phyloP scores from a whole-genome alignment of 2,888 invertebrate genomes.

The Villa cingulata region DNA sequence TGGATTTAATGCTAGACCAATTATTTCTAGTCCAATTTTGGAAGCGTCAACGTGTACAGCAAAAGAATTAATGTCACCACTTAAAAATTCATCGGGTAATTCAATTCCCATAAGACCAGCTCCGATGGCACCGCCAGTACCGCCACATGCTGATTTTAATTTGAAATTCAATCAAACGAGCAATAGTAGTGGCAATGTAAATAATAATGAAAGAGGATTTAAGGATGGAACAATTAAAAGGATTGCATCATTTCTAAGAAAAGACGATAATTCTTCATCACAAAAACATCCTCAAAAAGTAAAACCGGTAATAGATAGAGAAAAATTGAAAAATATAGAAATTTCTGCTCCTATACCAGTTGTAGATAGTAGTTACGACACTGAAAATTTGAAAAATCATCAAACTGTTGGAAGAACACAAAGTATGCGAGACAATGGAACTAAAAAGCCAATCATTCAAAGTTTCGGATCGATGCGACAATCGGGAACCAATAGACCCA shows the following conservation, averaged over 20 bases:
- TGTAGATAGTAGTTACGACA: slow-evolving; percentile 34
- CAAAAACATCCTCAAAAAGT: slow-evolving; percentile 49
- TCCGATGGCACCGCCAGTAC: slow-evolving; percentile 40
- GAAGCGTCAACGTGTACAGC: slow-evolving; percentile 71
- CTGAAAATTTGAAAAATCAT: slow-evolving; percentile 38
- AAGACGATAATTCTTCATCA: slow-evolving; percentile 41
- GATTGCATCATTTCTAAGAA: slow-evolving; percentile 61
- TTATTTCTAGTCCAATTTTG: slow-evolving; percentile 68
- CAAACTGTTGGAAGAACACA: slow-evolving; percentile 55
- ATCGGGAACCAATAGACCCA: slow-evolving; percentile 50
- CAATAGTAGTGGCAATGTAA: not conserved
- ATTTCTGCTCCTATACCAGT: slow-evolving; percentile 75
- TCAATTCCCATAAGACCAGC: slow-evolving; percentile 47
- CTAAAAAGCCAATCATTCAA: slow-evolving; percentile 48
- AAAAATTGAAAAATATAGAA: slow-evolving; percentile 56
- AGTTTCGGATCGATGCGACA: slow-evolving; percentile 76
- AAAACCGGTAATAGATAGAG: slow-evolving; percentile 54
- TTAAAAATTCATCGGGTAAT: slow-evolving; percentile 41
- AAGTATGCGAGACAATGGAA: slow-evolving; percentile 55
- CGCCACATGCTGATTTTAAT: slow-evolving; percentile 31
- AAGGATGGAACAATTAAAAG: slow-evolving; percentile 54
- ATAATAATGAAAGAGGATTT: slow-evolving; percentile 35
- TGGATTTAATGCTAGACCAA: slow-evolving; percentile 50
- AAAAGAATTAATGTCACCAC: slow-evolving; percentile 53
- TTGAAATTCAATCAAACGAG: slow-evolving; percentile 19